A percentile compares a stretch with the other conserved stretches of the same genome.
These are phyloP conservation scores for Myzus persicae DNA, from an alignment of 1,140 invertebrate genomes.

Conservation along the genomic window DNA sequence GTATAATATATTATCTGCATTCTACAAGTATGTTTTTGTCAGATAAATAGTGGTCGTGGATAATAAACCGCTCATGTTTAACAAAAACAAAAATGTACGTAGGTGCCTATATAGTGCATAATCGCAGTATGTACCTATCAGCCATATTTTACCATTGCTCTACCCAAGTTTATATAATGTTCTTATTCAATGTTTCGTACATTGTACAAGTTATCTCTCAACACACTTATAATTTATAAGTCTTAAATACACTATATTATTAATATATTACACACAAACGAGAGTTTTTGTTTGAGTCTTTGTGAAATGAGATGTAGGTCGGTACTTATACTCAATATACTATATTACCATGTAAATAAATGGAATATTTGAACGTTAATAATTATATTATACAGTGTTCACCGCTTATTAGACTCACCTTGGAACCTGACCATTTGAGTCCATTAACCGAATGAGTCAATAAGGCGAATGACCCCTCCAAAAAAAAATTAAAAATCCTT, in stretches of 20 bases:
- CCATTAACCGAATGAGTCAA: too few relatives aligned
- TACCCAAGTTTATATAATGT: neutral
- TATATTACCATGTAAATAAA: too few relatives aligned
- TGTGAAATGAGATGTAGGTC: neutral
- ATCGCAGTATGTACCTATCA: neutral
- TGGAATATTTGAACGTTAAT: too few relatives aligned
- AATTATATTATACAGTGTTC: too few relatives aligned
- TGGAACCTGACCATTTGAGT: too few relatives aligned
- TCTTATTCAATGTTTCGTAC: neutral
- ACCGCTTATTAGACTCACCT: too few relatives aligned
- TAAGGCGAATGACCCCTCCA: too few relatives aligned
- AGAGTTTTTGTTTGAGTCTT: neutral
- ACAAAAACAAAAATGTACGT: neutral
- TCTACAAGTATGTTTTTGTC: slow-evolving; percentile 2
- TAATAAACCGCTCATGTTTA: neutral
- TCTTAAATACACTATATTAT: neutral
- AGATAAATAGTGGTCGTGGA: neutral
- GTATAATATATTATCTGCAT: neutral
- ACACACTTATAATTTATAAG: neutral
- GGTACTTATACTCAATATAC: neutral
- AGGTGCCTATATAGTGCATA: neutral
- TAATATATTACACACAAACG: neutral
- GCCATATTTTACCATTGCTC: too few relatives aligned
- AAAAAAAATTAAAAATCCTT: too few relatives aligned
- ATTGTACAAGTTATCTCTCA: neutral